Evolutionary conservation across 2,797 vertebrate genomes (phyloP), one percentile per base, ranked within the genome.

Genomic region (Pantherophis vulpinus): DNA sequence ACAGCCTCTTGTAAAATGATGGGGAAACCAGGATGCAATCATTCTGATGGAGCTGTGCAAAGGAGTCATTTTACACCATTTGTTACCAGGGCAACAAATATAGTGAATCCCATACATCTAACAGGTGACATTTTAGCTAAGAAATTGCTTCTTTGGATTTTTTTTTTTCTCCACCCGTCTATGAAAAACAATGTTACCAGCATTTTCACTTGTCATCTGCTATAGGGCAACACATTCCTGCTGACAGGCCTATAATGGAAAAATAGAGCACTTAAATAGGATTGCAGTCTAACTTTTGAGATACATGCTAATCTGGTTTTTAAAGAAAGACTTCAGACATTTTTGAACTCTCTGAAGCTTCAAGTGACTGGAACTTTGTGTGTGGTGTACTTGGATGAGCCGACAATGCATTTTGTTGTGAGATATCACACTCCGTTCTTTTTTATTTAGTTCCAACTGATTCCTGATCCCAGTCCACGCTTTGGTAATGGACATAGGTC

Each of bases 1-100:
- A 98, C 98, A 98, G 97, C 96, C 98, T 98, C 98, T 98, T 98
- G 98, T 98, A 98, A 98, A 98, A 98, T 98, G 98, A 98, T 98
- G 97, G 97, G 97, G 98, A 98, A 98, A 98, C 97, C 97, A 98
- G 98, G 98, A 98, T 98, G 98, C 98, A 98, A 98, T 98, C 98
- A 98, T 98, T 98, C 97, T 98, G 98, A 98, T 98, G 97, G 97
- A 98, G 97, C 96, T 92, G 96, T 97, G 98, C 97, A 98, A 98
- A 98, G 98, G 97, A 98, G 98, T 98, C 98, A 98, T 98, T 98
- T 98, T 98, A 98, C 98, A 98, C 98, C 97, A 97, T 97, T 97
- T 93, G 97, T 98, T 98, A 97, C 98, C 98, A 98, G 97, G 97
- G 98, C 97, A 98, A 98, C 98, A 98, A 98, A 98, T 97, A 98